A percentile compares a stretch with the other conserved stretches of the same genome.
phyloP scores from a whole-genome alignment of 2,888 invertebrate genomes.

The Venusia cambrica region DNA sequence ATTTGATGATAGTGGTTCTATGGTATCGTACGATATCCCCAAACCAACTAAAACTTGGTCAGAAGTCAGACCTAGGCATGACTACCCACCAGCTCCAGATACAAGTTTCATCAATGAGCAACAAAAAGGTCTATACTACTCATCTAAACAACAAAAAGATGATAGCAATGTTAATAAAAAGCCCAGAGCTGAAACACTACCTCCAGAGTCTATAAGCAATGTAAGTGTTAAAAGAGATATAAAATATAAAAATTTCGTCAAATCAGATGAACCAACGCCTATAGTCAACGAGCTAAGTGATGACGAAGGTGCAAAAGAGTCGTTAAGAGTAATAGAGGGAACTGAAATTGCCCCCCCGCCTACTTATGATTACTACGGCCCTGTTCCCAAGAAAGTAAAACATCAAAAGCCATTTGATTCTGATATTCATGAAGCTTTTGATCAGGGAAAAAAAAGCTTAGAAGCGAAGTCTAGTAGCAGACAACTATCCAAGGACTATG shows the following conservation, averaged over 20 bases:
- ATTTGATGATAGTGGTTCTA: slow-evolving; percentile 59
- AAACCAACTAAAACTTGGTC: slow-evolving; percentile 53
- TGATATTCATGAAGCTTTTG: slow-evolving; percentile 67
- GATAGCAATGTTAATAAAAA: slow-evolving; percentile 9
- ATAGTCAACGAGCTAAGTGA: slow-evolving; percentile 61
- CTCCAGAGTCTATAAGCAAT: slow-evolving; percentile 28
- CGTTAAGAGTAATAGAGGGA: slow-evolving; percentile 52
- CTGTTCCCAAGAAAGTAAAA: slow-evolving; percentile 54
- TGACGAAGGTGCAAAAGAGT: slow-evolving; percentile 32
- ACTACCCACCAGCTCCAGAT: slow-evolving; percentile 50
- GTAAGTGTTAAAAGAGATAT: slow-evolving; percentile 34
- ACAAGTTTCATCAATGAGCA: slow-evolving; percentile 42
- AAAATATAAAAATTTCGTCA: slow-evolving; percentile 65
- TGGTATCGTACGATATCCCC: slow-evolving; percentile 31
- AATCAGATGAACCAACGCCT: slow-evolving; percentile 47
- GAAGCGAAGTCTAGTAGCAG: slow-evolving; percentile 55
- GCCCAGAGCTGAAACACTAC: slow-evolving; percentile 22
- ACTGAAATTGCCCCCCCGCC: slow-evolving; percentile 84
- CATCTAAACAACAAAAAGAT: slow-evolving; percentile 31
- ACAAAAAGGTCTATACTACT: slow-evolving; percentile 63
- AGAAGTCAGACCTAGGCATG: slow-evolving; percentile 61
- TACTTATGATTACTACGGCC: slow-evolving; percentile 83
- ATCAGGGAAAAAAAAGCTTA: slow-evolving; percentile 66
- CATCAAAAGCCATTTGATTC: slow-evolving; percentile 60
- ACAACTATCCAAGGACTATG: slow-evolving; percentile 60